Evolutionary conservation across 2,888 invertebrate species (phyloP), one percentile per base, ranked within the genome.

Genomic region (Agonopterix alstromeriana): DNA sequence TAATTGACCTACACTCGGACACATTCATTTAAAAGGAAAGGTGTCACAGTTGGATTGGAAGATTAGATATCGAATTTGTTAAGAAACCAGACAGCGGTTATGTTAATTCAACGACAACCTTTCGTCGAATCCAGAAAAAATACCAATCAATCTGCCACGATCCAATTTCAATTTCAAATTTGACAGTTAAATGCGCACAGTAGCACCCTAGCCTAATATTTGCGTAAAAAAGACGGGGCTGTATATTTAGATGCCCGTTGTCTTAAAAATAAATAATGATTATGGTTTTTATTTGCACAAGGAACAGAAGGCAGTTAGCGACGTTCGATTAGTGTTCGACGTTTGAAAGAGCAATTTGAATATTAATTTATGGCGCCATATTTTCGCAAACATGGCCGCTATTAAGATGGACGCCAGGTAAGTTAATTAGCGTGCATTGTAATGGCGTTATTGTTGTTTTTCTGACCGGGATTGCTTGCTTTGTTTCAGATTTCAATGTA

Each of bases 321-420:
- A 61, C 61, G 62, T 71, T 73, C 70, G 69, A 76, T 79, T 75
- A 70, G 73, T 65, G 67, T 77, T 71, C 69, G 82, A 85, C 82
- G 63, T 81, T 67, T 82, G 78, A 83, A 82, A 80, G 79, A 77
- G 82, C 72, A 74, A 81, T 85, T 81, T 65, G 58, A 63, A 73
- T 66, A 66, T 73, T 70, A 82, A 79, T 77, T 82, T 84, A 85
- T 61, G 60, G 60, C 68, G 70, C 66, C 71, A 73, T 84, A 78
- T 71, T 73, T 69, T 72, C 61, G 61, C 56, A 61, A 73, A 81
- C 60, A 82, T 80, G 79, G 76, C 73, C 67, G 71, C 63, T 53
- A 58, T 61, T 60, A 61, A 64, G 66, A 63, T 57, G 65, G 58
- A 57, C 61, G 50, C 52, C 52, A 43, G 54, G 55, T 60, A 61